Conservation (phyloP, 2,797 vertebrate species). For the Lates japonicus region DNA sequence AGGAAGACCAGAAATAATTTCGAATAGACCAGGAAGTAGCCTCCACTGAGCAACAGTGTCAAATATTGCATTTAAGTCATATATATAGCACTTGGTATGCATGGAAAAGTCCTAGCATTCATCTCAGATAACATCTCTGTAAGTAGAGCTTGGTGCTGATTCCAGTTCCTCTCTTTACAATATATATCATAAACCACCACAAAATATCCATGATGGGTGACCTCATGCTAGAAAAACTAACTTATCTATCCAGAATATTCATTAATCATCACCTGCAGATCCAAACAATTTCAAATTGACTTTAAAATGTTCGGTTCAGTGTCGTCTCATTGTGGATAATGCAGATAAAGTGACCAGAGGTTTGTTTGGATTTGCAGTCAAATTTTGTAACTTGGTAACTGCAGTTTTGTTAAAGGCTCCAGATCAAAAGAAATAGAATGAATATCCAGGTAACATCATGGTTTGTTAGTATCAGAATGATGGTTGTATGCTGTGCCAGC, state of each 20-base stretch:
- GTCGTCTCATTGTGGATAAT: background rate
- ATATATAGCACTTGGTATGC: background rate
- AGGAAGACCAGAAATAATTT: no score
- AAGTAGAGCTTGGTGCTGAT: background rate
- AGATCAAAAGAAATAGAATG: no score
- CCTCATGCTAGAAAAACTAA: background rate
- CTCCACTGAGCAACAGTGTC: background rate
- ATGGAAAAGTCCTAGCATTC: background rate
- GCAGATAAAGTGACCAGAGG: background rate
- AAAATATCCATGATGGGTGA: background rate
- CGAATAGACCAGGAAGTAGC: background rate
- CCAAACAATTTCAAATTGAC: background rate
- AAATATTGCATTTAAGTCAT: background rate
- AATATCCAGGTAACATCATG: background rate
- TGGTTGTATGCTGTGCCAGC: background rate
- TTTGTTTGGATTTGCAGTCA: background rate
- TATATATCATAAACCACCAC: background rate
- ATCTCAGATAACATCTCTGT: background rate
- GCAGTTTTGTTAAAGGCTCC: background rate
- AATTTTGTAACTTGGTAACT: slow-evolving; percentile 4
- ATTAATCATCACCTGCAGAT: background rate
- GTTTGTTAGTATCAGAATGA: background rate
- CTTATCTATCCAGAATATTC: background rate
- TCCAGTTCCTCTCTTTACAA: background rate
- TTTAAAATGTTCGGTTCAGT: background rate